Evolutionary conservation across 1,140 invertebrate genomes (phyloP).

Genomic region (Drosophila prosaltans): DNA sequence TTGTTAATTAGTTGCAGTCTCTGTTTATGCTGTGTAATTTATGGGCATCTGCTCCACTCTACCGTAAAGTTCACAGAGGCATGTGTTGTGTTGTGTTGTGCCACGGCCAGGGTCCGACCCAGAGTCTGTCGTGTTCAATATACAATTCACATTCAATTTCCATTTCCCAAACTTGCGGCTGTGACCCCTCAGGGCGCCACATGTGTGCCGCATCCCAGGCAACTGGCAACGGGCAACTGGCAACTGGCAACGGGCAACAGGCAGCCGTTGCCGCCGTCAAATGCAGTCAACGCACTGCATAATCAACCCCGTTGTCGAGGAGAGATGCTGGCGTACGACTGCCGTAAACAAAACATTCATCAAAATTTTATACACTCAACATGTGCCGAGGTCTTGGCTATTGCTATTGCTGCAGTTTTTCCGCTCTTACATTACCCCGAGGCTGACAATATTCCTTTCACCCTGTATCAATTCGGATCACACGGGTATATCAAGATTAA

Average conservation of each 20-base stretch:
- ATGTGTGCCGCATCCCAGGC: conserved; percentile 59
- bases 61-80: conserved; percentile 51
- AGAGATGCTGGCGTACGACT: conserved; percentile 17
- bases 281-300: conserved; percentile 14
- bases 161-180: conserved; percentile 63
- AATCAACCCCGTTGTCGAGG: conserved; percentile 54
- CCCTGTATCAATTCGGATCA: not conserved
- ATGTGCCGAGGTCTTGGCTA: conserved; percentile 60
- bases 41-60: conserved; percentile 44
- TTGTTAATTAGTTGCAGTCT: conserved; percentile 79
- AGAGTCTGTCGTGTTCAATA: conserved; percentile 43
- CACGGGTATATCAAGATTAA: not conserved
- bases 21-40: conserved; percentile 73
- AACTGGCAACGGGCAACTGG: conserved; percentile 12
- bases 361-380: conserved; percentile 80
- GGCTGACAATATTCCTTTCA: conserved; percentile 55
- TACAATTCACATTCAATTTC: conserved; percentile 76
- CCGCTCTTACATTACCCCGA: conserved; percentile 17
- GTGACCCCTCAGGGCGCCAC: conserved; percentile 40
- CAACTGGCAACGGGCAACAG: conserved; percentile 4
- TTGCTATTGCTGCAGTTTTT: conserved; percentile 21
- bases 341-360: conserved; percentile 79
- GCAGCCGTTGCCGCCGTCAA: conserved; percentile 16
- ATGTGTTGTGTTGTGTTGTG: conserved; percentile 25
- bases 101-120: conserved; percentile 42